A percentile compares a stretch with the other conserved stretches of the same genome.
Evolutionary conservation across 35 echinoderm and acorn worm species (phyloP).

Genomic region (Apostichopus japonicus): DNA sequence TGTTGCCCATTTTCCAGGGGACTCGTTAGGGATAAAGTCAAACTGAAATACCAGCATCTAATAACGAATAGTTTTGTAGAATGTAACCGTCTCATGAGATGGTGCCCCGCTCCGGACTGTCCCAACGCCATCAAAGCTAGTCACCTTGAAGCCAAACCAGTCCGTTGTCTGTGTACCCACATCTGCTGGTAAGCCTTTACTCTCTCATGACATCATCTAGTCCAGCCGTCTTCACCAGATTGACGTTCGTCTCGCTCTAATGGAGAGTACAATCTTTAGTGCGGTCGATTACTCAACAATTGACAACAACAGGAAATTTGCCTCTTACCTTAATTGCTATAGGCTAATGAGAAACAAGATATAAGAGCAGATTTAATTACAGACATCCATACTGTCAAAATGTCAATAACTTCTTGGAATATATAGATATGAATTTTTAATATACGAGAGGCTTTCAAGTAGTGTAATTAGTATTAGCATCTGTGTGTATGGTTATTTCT

Average conservation of each 20-base stretch:
- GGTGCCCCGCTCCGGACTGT: constrained; percentile 98
- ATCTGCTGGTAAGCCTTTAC: constrained; percentile 76
- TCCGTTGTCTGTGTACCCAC: constrained; percentile 82
- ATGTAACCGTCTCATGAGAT: constrained; percentile 94
- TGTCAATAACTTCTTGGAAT: no score
- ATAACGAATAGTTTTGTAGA: constrained; percentile 99
- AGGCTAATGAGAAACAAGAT: not conserved
- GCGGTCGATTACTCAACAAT: no score
- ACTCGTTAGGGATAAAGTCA: constrained; percentile 98
- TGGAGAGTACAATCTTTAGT: no score
- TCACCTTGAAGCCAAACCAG: constrained; percentile 84
- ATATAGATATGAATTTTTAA: no score
- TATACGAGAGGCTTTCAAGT: no score
- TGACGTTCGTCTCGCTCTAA: no score
- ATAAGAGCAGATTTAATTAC: not conserved
- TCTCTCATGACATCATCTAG: no score
- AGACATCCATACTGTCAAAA: not conserved
- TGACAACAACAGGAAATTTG: no score
- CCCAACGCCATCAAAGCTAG: constrained; percentile 93
- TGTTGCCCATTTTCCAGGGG: constrained; percentile 62
- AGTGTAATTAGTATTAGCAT: no score
- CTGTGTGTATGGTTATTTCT: no score
- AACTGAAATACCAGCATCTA: constrained; percentile 99
- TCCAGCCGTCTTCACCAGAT: no score
- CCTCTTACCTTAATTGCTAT: not conserved